A percentile compares a stretch with the other conserved stretches of the same genome.
These are phyloP conservation scores for Cyrtodaria siliqua DNA, from an alignment of 2,888 invertebrate genomes.

Conservation along the genomic window DNA sequence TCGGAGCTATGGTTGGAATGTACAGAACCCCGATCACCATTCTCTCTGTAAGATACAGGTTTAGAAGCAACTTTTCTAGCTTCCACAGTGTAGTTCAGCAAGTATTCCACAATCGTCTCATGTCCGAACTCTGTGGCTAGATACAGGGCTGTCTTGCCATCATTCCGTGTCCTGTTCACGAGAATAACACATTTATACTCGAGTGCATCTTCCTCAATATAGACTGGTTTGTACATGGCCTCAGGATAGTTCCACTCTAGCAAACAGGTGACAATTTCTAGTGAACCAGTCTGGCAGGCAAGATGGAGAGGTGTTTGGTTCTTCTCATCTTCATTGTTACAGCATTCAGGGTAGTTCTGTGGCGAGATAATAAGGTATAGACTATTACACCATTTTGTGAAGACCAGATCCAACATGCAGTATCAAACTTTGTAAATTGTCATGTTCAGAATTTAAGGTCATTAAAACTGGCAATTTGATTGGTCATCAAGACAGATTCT, in stretches of 20 bases:
- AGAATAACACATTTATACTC: slow-evolving; percentile 93
- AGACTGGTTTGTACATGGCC: slow-evolving; percentile 88
- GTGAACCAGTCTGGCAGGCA: slow-evolving; percentile 95
- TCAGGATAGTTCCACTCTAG: slow-evolving; percentile 93
- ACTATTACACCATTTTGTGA: no score
- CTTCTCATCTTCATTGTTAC: slow-evolving; percentile 95
- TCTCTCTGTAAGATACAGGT: neutral
- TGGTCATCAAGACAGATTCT: no score
- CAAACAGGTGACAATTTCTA: slow-evolving; percentile 91
- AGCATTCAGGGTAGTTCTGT: slow-evolving; percentile 93
- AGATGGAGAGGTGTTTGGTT: slow-evolving; percentile 97
- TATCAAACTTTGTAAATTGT: no score
- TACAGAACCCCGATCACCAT: slow-evolving; percentile 9
- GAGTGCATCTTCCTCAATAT: slow-evolving; percentile 87
- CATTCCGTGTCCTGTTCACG: slow-evolving; percentile 90
- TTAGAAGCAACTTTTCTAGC: slow-evolving; percentile 6
- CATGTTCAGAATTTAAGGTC: no score
- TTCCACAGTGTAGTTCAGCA: slow-evolving; percentile 62
- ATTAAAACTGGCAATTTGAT: no score
- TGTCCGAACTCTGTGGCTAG: slow-evolving; percentile 90
- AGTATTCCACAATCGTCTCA: slow-evolving; percentile 66
- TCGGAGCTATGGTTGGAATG: slow-evolving; percentile 8
- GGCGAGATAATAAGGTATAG: slow-evolving; percentile 64
- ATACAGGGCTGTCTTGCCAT: slow-evolving; percentile 93
- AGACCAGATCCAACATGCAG: no score